These are phyloP conservation scores for Heliangelus exortis DNA, from an alignment of 2,797 vertebrate species.

Conservation along the genomic window DNA sequence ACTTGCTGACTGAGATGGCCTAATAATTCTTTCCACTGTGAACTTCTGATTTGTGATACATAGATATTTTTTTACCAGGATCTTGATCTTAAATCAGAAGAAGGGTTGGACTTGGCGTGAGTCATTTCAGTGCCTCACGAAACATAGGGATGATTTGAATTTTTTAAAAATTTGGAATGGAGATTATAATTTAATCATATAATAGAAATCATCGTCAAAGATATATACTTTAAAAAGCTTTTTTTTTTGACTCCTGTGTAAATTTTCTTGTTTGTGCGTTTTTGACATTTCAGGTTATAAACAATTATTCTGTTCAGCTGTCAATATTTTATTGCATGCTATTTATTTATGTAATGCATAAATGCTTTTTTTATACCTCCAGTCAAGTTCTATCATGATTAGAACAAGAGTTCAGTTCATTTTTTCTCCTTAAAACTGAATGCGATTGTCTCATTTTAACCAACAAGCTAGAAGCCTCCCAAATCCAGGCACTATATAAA, in stretches of 20 bases:
- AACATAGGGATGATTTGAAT: background rate
- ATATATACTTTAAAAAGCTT: background rate
- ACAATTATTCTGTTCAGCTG: background rate
- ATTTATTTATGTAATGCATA: slow-evolving; percentile 6
- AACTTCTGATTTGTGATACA: background rate
- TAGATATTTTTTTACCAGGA: background rate
- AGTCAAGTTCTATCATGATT: background rate
- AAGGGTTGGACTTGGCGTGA: background rate
- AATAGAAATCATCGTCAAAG: background rate
- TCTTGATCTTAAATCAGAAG: background rate
- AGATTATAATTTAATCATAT: background rate
- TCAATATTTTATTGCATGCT: background rate
- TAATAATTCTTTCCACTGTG: background rate
- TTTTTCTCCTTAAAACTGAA: background rate
- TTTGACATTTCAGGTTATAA: background rate
- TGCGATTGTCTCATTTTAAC: background rate
- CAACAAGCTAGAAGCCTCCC: background rate
- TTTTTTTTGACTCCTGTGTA: background rate
- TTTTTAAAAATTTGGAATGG: background rate
- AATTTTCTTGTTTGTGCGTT: background rate
- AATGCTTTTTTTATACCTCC: background rate
- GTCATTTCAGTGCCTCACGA: background rate
- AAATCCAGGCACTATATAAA: background rate
- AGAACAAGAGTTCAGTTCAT: background rate
- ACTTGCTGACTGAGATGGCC: background rate